These are phyloP conservation scores for Drosophila quasianomalipes DNA, from an alignment of 2,888 invertebrate species.

Conservation along the genomic window DNA sequence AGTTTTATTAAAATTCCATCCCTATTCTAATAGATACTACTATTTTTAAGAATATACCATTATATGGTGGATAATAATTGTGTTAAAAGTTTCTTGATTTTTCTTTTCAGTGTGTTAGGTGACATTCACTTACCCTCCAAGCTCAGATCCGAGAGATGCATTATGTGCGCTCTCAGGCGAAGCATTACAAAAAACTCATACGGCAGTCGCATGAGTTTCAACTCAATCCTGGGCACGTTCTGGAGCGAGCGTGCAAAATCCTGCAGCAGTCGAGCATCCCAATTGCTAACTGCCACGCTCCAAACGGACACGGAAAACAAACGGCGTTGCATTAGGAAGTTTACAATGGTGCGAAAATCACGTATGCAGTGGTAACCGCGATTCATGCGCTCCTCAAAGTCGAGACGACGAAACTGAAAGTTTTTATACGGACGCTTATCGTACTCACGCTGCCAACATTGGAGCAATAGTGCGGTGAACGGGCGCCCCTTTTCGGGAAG, in stretches of 20 bases:
- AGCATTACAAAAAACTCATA: conserved; percentile 70
- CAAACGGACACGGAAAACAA: conserved; percentile 53
- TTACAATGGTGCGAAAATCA: conserved; percentile 75
- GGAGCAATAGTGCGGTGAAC: conserved; percentile 69
- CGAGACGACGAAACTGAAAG: conserved; percentile 73
- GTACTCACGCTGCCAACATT: conserved; percentile 84
- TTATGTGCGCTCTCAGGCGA: conserved; percentile 41
- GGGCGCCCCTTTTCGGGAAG: conserved; percentile 17
- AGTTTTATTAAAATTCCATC: neutral
- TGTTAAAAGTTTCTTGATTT: neutral
- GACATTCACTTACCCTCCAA: conserved; percentile 64
- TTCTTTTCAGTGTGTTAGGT: neutral
- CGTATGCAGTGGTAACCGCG: conserved; percentile 61
- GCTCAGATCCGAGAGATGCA: conserved; percentile 65
- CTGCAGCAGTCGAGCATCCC: conserved; percentile 44
- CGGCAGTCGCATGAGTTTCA: conserved; percentile 72
- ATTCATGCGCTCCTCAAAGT: conserved; percentile 76
- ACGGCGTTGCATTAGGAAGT: conserved; percentile 62
- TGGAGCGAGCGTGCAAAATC: conserved; percentile 62
- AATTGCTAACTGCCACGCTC: conserved; percentile 46
- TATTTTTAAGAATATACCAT: neutral
- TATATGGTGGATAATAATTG: neutral
- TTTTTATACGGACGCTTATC: conserved; percentile 77
- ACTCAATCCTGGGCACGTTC: conserved; percentile 55
- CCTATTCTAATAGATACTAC: neutral